Conservation (phyloP, 2,888 invertebrate species). For the Selenia dentaria region DNA sequence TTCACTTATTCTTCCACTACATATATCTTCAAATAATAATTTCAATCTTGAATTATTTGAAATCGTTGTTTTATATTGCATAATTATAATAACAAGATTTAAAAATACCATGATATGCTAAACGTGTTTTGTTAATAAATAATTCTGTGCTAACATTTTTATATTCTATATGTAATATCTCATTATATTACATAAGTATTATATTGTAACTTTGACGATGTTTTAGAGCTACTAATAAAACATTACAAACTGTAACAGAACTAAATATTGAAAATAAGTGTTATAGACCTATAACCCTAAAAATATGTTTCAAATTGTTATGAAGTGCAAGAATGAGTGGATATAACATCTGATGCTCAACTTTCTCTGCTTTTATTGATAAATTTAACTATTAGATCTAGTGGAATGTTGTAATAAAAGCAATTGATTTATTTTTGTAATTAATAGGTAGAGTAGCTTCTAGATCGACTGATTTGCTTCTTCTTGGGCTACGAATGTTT, state of each 20-base stretch:
- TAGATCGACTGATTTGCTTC: conserved; percentile 54
- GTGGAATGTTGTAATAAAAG: conserved; percentile 43
- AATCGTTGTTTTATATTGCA: neutral
- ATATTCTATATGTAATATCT: no score
- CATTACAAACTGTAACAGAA: no score
- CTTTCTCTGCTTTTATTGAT: conserved; percentile 66
- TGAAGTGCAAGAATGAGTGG: conserved; percentile 69
- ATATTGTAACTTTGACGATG: no score
- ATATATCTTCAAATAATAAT: conserved; percentile 68
- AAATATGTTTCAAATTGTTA: conserved; percentile 69
- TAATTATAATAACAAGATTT: no score
- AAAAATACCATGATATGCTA: no score
- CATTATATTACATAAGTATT: no score
- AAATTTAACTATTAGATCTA: conserved; percentile 55
- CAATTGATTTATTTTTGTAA: conserved; percentile 22
- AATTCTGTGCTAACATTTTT: no score
- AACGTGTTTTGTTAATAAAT: no score
- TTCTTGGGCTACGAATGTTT: conserved; percentile 58
- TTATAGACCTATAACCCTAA: no score
- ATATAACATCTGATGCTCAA: conserved; percentile 74
- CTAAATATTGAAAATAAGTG: no score
- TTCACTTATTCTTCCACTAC: conserved; percentile 71
- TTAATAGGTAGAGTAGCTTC: conserved; percentile 10
- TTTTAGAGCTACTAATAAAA: no score
- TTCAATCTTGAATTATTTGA: conserved; percentile 55